Evolutionary conservation across 2,113 vertebrate genomes (phyloP).

Genomic region (Excalfactoria chinensis): DNA sequence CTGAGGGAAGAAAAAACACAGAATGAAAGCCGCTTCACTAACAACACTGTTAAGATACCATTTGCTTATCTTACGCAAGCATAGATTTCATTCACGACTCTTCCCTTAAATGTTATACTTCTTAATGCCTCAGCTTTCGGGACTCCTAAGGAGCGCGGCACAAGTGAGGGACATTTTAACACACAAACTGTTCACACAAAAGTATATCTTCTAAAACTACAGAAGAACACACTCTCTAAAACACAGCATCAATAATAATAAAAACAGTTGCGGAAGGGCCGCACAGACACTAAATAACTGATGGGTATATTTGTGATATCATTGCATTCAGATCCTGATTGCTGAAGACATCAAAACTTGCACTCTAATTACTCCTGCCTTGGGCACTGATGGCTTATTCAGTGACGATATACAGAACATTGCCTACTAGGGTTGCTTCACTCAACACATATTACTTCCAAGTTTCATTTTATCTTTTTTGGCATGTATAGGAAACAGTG

Average conservation of each 20-base stretch:
- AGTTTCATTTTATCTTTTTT: background rate
- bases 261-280: background rate
- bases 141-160: background rate
- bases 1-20: conserved; percentile 72
- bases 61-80: background rate
- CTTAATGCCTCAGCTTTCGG: background rate
- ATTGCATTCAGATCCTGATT: background rate
- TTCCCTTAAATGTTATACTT: background rate
- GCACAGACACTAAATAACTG: background rate
- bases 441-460: background rate
- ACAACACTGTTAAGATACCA: background rate
- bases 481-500: background rate
- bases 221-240: background rate
- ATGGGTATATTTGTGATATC: background rate
- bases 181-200: background rate
- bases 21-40: background rate
- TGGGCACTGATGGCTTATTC: background rate
- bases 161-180: background rate
- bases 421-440: background rate
- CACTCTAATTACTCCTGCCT: background rate
- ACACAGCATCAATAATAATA: background rate
- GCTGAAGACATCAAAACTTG: background rate
- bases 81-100: background rate
- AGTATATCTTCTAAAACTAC: background rate
- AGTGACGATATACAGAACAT: background rate